phyloP scores from a whole-genome alignment of 2,113 vertebrate genomes.

The Gopherus evgoodei region DNA sequence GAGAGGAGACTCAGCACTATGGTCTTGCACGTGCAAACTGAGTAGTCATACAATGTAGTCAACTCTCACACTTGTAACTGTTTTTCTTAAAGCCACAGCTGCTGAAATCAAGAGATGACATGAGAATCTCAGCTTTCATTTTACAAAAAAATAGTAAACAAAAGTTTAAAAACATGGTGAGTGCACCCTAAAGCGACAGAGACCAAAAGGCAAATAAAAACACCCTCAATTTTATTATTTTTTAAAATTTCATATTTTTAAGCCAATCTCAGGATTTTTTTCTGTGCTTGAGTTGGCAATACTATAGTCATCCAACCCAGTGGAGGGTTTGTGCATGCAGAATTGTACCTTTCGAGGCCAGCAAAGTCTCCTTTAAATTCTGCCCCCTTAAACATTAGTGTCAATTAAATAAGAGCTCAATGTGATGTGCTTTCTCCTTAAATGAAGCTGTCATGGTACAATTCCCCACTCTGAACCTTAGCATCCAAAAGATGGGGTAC shows the following conservation, averaged over 20 bases:
- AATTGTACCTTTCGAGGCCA: fast-evolving
- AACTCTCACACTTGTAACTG: background rate
- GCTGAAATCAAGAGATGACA: background rate
- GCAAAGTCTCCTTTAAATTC: background rate
- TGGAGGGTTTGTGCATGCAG: background rate
- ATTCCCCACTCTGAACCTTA: too few species aligned
- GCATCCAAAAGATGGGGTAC: too few species aligned
- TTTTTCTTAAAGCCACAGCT: background rate
- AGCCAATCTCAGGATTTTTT: background rate
- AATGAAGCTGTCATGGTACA: background rate
- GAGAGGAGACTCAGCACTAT: background rate
- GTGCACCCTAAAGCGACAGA: background rate
- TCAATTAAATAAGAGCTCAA: background rate
- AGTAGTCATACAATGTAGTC: background rate
- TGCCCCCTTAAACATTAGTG: background rate
- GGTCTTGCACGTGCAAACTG: background rate
- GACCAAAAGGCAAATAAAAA: background rate
- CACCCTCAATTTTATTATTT: background rate
- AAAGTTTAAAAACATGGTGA: background rate
- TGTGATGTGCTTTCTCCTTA: background rate
- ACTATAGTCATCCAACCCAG: background rate
- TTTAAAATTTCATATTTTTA: background rate
- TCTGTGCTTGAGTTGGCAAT: background rate
- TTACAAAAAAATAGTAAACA: background rate
- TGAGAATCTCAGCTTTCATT: background rate